Evolutionary conservation across 2,888 invertebrate species (phyloP).

Genomic region (Beris morrisii): DNA sequence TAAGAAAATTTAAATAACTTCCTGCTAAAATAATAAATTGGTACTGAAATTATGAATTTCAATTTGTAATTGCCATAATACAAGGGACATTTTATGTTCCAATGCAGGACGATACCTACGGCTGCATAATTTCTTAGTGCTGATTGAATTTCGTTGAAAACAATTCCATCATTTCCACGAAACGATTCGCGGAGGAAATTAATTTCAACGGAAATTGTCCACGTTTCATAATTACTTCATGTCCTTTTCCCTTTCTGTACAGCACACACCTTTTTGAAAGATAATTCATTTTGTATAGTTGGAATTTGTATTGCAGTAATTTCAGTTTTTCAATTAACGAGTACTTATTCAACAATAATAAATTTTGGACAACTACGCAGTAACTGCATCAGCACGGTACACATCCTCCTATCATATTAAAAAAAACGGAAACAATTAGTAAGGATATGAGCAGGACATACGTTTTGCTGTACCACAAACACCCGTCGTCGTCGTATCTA

Average conservation of each 20-base stretch:
- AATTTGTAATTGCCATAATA: conserved; percentile 21
- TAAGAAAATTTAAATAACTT: no score
- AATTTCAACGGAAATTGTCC: conserved; percentile 34
- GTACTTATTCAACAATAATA: neutral
- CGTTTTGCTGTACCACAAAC: conserved; percentile 12
- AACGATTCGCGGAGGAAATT: conserved; percentile 34
- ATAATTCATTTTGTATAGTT: conserved; percentile 22
- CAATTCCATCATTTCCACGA: conserved; percentile 30
- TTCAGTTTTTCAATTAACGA: conserved; percentile 27
- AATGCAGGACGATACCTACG: neutral
- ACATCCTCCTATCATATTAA: no score
- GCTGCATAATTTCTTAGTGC: conserved; percentile 7
- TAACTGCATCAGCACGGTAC: no score
- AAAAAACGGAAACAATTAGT: no score
- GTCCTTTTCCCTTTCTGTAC: conserved; percentile 17
- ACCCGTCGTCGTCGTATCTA: conserved; percentile 14
- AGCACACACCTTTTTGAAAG: neutral
- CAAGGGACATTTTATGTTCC: neutral
- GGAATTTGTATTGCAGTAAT: conserved; percentile 21
- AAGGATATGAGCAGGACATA: conserved; percentile 27
- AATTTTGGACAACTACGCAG: no score
- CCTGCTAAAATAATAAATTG: neutral
- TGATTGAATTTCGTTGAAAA: conserved; percentile 21
- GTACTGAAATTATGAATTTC: neutral
- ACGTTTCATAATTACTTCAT: conserved; percentile 23